Percentiles rank a stretch among this genome's conserved stretches.
Evolutionary conservation across 1,140 invertebrate genomes (phyloP).

Genomic region (Danaus plexippus): DNA sequence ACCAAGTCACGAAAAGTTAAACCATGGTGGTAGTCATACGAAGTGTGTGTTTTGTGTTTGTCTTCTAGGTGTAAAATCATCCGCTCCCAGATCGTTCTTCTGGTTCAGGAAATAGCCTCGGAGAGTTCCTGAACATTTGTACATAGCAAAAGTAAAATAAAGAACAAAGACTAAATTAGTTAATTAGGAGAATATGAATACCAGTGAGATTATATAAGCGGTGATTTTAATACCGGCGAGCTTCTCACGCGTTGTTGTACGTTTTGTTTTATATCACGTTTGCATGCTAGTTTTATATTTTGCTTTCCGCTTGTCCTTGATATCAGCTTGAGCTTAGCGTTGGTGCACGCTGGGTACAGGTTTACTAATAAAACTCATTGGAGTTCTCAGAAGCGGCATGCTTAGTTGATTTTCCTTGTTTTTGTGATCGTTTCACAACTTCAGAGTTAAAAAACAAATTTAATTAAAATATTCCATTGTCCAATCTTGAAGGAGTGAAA

Average conservation of each 20-base stretch:
- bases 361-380: too few species aligned
- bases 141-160: slow-evolving; percentile 59
- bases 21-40: slow-evolving; percentile 43
- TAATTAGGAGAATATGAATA: slow-evolving; percentile 60
- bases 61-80: slow-evolving; percentile 71
- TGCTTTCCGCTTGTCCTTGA: slow-evolving; percentile 9
- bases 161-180: slow-evolving; percentile 71
- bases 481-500: slow-evolving; percentile 4
- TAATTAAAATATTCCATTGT: not conserved
- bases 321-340: slow-evolving; percentile 5
- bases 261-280: slow-evolving; percentile 55
- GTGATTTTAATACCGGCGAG: slow-evolving; percentile 66
- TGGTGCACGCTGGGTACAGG: slow-evolving; percentile 5
- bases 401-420: slow-evolving; percentile 11
- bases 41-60: slow-evolving; percentile 58
- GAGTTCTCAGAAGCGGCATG: slow-evolving; percentile 6
- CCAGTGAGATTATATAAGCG: slow-evolving; percentile 71
- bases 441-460: slow-evolving; percentile 7
- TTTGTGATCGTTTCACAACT: not conserved
- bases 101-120: slow-evolving; percentile 69
- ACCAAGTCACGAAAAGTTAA: slow-evolving; percentile 12
- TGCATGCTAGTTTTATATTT: slow-evolving; percentile 36
- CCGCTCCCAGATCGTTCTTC: slow-evolving; percentile 70
- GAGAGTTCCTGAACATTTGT: slow-evolving; percentile 65
- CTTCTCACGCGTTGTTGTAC: slow-evolving; percentile 61